phyloP scores from a whole-genome alignment of 2,113 vertebrate species.

The Thamnophis sirtalis region DNA sequence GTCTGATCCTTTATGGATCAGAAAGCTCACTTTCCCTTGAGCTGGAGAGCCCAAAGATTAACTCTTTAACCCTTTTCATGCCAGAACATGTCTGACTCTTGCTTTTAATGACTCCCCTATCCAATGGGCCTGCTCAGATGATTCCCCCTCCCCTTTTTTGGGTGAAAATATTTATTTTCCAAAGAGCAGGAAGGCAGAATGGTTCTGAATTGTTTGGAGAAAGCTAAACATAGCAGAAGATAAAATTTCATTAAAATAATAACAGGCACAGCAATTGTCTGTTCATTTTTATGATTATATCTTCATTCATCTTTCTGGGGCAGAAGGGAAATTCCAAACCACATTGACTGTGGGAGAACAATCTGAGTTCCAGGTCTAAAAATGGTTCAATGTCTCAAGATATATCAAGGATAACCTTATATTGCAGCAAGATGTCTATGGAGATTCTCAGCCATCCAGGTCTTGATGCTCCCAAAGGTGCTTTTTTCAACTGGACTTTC shows the following conservation, averaged over 20 bases:
- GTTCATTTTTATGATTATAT: neutral
- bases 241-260: neutral
- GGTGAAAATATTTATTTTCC: neutral
- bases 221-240: neutral
- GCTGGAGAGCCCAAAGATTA: constrained; percentile 64
- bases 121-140: rapidly evolving
- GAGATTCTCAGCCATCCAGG: neutral
- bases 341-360: neutral
- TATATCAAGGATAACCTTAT: neutral
- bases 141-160: neutral
- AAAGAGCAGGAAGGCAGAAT: neutral
- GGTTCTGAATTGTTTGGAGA: neutral
- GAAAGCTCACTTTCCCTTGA: constrained; percentile 77
- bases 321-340: neutral
- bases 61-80: constrained; percentile 66
- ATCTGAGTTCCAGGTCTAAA: neutral
- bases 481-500: neutral
- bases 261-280: neutral
- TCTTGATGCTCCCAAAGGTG: neutral
- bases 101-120: neutral
- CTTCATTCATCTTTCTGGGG: neutral
- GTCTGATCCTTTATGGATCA: constrained; percentile 85
- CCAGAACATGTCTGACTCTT: constrained; percentile 40
- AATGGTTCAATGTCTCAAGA: neutral
- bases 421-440: neutral